Conservation (phyloP, 2,113 vertebrate genomes). For the Megalops atlanticus region DNA sequence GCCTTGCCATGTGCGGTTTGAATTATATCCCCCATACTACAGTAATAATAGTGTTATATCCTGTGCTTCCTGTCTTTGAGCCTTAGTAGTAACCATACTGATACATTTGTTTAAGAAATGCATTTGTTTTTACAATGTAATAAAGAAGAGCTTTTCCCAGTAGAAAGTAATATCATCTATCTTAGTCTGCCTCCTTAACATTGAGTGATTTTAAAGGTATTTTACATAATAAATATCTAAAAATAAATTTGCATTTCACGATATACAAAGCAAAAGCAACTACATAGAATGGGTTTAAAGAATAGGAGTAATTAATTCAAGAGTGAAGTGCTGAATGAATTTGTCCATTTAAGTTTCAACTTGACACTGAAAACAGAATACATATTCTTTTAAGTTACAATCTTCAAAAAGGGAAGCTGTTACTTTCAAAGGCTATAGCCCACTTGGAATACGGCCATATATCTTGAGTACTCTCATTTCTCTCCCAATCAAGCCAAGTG, state of each 20-base stretch:
- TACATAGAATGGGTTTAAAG: no score
- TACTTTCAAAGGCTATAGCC: neutral
- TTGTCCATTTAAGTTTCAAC: no score
- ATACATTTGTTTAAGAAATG: neutral
- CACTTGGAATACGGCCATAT: neutral
- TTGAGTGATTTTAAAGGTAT: neutral
- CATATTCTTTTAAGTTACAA: neutral
- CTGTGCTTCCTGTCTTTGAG: neutral
- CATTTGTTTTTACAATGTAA: neutral
- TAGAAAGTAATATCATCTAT: neutral
- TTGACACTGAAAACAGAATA: neutral
- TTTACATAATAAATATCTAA: no score
- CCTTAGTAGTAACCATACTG: neutral
- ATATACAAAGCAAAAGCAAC: neutral
- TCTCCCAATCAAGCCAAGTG: neutral
- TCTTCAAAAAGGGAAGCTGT: neutral
- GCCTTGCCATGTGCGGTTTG: neutral
- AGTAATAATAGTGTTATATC: neutral
- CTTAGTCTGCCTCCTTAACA: neutral
- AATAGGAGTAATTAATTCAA: no score
- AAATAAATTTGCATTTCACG: no score
- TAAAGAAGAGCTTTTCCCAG: neutral
- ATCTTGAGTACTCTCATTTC: neutral
- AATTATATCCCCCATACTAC: neutral
- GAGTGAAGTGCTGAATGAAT: neutral